A percentile compares a stretch with the other conserved stretches of the same genome.
Evolutionary conservation across 2,113 vertebrate genomes (phyloP).

Genomic region (Phycodurus eques): DNA sequence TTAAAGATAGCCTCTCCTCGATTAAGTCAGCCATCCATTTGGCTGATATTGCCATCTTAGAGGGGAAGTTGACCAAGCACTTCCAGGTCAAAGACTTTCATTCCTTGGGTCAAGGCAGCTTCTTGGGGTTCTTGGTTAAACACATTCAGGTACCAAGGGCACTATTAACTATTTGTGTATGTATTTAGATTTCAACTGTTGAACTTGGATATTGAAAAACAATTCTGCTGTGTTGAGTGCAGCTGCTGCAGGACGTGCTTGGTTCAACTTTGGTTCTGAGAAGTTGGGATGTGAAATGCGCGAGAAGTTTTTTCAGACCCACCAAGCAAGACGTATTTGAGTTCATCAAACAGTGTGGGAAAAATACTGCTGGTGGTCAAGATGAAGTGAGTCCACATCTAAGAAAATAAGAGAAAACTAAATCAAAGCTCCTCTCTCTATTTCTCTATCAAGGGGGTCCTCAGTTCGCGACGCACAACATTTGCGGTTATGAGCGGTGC

Average conservation of each 20-base stretch:
- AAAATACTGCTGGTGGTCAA: conserved; percentile 40
- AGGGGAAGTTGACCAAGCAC: conserved; percentile 68
- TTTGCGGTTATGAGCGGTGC: not conserved
- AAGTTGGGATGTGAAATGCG: conserved; percentile 19
- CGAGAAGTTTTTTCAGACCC: conserved; percentile 61
- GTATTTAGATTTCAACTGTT: not conserved
- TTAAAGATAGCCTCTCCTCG: conserved; percentile 59
- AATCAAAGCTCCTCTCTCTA: not conserved
- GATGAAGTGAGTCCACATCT: conserved; percentile 57
- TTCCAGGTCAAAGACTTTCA: conserved; percentile 69
- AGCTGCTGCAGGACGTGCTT: conserved; percentile 72
- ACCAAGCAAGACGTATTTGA: conserved; percentile 76
- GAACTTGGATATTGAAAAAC: not conserved
- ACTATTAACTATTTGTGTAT: not conserved
- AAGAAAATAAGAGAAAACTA: not conserved
- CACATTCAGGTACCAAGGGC: conserved; percentile 61
- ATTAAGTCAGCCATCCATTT: conserved; percentile 55
- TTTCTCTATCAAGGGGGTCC: not conserved
- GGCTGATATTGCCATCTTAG: conserved; percentile 57
- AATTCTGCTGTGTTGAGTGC: conserved; percentile 9
- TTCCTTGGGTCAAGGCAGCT: conserved; percentile 70
- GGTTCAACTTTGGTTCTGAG: conserved; percentile 60
- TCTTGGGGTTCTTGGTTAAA: conserved; percentile 73
- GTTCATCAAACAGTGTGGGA: conserved; percentile 77
- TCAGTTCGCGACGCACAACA: not conserved